Conservation (phyloP, 2,113 vertebrate species). For the Melanotaenia duboulayi region DNA sequence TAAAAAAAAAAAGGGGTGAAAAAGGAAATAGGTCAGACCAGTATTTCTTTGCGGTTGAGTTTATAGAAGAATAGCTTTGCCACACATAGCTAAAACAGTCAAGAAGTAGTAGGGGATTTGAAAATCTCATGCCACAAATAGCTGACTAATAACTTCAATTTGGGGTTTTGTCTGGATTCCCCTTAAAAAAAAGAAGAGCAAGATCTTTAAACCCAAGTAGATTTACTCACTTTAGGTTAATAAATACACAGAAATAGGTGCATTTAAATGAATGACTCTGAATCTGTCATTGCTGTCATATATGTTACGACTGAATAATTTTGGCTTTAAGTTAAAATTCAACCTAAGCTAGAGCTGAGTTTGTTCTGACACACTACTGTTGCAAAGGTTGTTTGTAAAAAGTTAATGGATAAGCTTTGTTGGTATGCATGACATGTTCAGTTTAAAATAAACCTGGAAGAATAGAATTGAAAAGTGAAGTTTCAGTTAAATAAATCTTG, state of each 20-base stretch:
- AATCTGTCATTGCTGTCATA: too few species aligned
- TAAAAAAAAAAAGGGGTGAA: background rate
- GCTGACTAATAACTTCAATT: background rate
- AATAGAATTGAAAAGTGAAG: background rate
- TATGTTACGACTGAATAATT: background rate
- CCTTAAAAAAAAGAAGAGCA: background rate
- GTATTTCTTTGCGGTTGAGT: slow-evolving; percentile 25
- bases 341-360: background rate
- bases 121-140: slow-evolving; percentile 7
- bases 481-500: too few species aligned
- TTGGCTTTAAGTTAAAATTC: slow-evolving; percentile 8
- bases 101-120: background rate
- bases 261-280: too few species aligned
- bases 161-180: slow-evolving; percentile 1
- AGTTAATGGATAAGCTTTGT: slow-evolving; percentile 72
- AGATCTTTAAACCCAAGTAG: background rate
- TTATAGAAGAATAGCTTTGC: slow-evolving; percentile 29
- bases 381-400: slow-evolving; percentile 60
- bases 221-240: background rate
- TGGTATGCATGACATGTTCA: slow-evolving; percentile 8
- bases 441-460: slow-evolving; percentile 11
- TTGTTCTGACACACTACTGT: slow-evolving; percentile 21
- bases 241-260: background rate
- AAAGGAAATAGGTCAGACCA: slow-evolving; percentile 44
- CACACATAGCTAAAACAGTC: slow-evolving; percentile 5